phyloP scores from a whole-genome alignment of 2,797 vertebrate species.

The Sebastes aleutianus region DNA sequence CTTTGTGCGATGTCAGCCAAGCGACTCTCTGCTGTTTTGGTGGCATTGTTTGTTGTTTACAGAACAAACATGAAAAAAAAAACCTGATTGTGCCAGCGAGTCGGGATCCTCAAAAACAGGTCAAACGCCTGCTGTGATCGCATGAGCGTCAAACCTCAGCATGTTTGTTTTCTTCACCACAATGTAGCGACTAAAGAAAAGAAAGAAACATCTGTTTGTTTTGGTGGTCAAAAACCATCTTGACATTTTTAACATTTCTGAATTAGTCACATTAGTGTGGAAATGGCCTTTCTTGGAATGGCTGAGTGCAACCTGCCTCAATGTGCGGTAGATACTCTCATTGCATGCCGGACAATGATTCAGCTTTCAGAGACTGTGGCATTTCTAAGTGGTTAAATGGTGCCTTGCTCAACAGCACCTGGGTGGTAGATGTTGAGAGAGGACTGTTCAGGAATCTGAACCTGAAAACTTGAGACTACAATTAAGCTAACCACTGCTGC shows the following conservation, averaged over 20 bases:
- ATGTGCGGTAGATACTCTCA: not conserved
- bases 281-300: not conserved
- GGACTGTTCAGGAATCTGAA: not conserved
- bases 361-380: not conserved
- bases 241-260: constrained; percentile 6
- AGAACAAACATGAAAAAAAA: constrained; percentile 16
- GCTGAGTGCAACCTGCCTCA: not conserved
- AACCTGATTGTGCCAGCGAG: not conserved
- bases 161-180: constrained; percentile 9
- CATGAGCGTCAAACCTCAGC: constrained; percentile 30
- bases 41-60: constrained; percentile 23
- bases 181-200: not conserved
- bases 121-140: constrained; percentile 11
- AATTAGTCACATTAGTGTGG: not conserved
- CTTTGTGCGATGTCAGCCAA: constrained; percentile 5
- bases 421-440: not conserved
- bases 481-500: not conserved
- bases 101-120: constrained; percentile 11
- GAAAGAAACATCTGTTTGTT: not conserved
- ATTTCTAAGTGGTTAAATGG: not conserved
- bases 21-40: not conserved
- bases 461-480: not conserved
- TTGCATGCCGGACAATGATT: not conserved
- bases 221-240: constrained; percentile 10
- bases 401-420: not conserved